Percentiles rank a stretch among this genome's conserved stretches.
phyloP scores from a whole-genome alignment of 2,113 vertebrate species.

The Rissa tridactyla region DNA sequence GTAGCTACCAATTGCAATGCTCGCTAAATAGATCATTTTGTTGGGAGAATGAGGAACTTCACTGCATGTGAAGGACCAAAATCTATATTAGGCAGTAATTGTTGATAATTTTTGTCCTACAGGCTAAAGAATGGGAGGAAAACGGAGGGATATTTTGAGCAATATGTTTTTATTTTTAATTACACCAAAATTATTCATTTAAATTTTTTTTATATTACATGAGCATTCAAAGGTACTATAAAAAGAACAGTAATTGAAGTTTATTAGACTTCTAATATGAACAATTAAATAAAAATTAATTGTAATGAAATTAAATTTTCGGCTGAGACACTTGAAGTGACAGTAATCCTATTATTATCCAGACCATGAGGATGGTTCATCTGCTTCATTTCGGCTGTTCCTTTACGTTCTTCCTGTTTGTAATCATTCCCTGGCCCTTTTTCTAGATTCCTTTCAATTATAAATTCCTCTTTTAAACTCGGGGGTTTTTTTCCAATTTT shows the following conservation, averaged over 20 bases:
- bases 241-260: not conserved
- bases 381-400: conserved; percentile 24
- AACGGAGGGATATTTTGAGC: not conserved
- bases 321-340: not conserved
- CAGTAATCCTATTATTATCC: not conserved
- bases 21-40: not conserved
- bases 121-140: not conserved
- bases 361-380: not conserved
- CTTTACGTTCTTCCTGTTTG: not conserved
- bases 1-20: not conserved
- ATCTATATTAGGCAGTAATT: not conserved
- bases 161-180: not conserved
- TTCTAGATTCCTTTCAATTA: conserved; percentile 18
- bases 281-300: not conserved
- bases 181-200: not conserved
- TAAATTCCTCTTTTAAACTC: not conserved
- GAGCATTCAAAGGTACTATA: not conserved
- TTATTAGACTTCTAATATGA: conserved; percentile 5
- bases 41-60: not conserved
- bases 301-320: conserved; percentile 11
- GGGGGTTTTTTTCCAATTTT: not conserved
- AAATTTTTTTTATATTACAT: not conserved
- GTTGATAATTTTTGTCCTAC: not conserved
- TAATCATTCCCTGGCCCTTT: not conserved
- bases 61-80: not conserved